These are phyloP conservation scores for Ennomos erosarius DNA, from an alignment of 2,888 invertebrate genomes.

Conservation along the genomic window DNA sequence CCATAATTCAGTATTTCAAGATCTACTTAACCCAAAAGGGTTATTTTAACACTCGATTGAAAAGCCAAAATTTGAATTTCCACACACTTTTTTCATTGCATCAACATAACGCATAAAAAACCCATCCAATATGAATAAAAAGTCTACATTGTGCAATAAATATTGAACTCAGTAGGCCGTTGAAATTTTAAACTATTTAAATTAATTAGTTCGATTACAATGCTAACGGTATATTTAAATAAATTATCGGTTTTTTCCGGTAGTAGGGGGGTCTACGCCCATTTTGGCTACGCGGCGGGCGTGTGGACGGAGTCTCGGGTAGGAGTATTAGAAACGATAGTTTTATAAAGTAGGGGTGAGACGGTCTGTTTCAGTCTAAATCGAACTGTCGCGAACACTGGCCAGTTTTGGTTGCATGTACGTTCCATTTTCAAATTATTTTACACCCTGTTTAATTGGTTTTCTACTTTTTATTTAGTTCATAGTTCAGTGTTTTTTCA, in stretches of 20 bases:
- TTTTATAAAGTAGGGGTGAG: slow-evolving; percentile 64
- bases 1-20: no score
- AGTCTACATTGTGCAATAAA: slow-evolving; percentile 4
- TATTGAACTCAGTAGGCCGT: slow-evolving; percentile 22
- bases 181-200: slow-evolving; percentile 32
- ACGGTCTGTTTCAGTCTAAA: slow-evolving; percentile 56
- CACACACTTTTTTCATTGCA: no score
- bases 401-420: slow-evolving; percentile 55
- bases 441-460: slow-evolving; percentile 1
- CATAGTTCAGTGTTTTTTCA: neutral
- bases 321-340: slow-evolving; percentile 45
- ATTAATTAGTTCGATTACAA: slow-evolving; percentile 16
- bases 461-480: neutral
- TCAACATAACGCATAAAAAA: slow-evolving; percentile 6
- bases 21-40: no score
- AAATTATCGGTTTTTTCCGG: slow-evolving; percentile 22
- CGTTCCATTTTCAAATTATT: slow-evolving; percentile 43
- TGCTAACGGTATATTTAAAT: slow-evolving; percentile 13
- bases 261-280: slow-evolving; percentile 22
- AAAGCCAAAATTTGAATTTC: no score
- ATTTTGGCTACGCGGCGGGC: slow-evolving; percentile 14
- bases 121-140: slow-evolving; percentile 1
- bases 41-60: no score
- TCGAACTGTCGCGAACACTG: slow-evolving; percentile 54
- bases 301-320: slow-evolving; percentile 39